A percentile compares a stretch with the other conserved stretches of the same genome.
These are phyloP conservation scores for Tamias sibiricus DNA, from an alignment of 2,113 vertebrate species.

Conservation along the genomic window DNA sequence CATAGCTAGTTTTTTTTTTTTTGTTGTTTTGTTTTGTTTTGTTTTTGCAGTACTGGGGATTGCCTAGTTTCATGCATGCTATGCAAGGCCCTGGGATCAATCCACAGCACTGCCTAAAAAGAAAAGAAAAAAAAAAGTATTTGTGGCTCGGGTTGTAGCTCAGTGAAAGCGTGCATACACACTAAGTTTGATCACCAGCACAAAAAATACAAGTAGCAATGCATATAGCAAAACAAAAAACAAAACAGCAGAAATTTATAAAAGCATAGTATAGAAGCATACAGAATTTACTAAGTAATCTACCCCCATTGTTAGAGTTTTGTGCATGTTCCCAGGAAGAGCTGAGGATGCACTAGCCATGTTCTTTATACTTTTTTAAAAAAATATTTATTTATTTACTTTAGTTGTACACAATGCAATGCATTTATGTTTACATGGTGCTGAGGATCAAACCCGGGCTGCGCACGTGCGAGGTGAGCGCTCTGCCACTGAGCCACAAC, in stretches of 20 bases:
- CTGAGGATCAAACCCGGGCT: too few relatives aligned
- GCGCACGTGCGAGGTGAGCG: too few relatives aligned
- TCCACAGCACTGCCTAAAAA: neutral
- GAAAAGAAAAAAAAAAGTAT: neutral
- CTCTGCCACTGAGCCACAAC: too few relatives aligned
- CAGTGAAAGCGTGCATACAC: neutral
- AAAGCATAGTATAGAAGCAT: neutral
- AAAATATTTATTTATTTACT: too few relatives aligned
- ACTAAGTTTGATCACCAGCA: neutral
- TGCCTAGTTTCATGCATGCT: neutral
- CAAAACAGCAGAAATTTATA: neutral
- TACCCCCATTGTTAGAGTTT: neutral
- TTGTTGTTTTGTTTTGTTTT: too few relatives aligned
- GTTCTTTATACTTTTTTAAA: too few relatives aligned
- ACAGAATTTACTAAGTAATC: neutral
- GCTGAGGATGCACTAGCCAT: neutral
- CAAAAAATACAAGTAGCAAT: slow-evolving; percentile 20
- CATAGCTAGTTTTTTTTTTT: neutral
- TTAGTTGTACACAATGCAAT: too few relatives aligned
- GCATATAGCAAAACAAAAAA: neutral
- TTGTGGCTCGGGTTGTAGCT: neutral
- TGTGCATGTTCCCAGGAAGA: neutral
- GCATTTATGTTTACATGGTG: too few relatives aligned
- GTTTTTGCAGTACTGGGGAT: neutral
- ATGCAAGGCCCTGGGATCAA: neutral